Percentiles rank a stretch among this genome's conserved stretches.
Conservation (phyloP, 2,888 invertebrate species). For the Chalcosyrphus nemorum region DNA sequence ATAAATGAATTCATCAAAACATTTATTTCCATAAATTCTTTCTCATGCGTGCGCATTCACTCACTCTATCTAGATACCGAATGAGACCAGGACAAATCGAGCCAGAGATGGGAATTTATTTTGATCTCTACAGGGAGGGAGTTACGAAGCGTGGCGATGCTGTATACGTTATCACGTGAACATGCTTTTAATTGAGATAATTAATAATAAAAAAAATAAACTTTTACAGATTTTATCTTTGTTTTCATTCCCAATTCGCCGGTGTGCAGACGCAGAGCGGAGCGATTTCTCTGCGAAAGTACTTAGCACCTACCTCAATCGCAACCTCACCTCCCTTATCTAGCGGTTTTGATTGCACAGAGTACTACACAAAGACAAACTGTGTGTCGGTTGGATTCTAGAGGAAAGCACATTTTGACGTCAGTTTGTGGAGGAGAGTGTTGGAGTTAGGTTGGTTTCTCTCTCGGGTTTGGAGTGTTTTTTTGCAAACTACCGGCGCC, state of each 20-base stretch:
- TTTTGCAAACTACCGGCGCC: slow-evolving; percentile 2
- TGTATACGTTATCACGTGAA: slow-evolving; percentile 79
- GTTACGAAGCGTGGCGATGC: slow-evolving; percentile 81
- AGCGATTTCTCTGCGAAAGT: slow-evolving; percentile 11
- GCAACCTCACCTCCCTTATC: background rate
- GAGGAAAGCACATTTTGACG: background rate
- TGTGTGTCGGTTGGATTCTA: background rate
- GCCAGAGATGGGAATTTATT: slow-evolving; percentile 83
- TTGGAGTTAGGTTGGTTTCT: slow-evolving; percentile 14
- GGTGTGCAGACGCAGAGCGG: slow-evolving; percentile 21
- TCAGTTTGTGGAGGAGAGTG: slow-evolving; percentile 41
- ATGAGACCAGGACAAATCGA: slow-evolving; percentile 35
- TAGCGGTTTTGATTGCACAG: background rate
- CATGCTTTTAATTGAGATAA: background rate
- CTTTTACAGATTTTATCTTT: slow-evolving; percentile 1
- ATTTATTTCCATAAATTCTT: slow-evolving; percentile 15
- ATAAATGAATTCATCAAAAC: slow-evolving; percentile 69
- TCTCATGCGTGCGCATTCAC: slow-evolving; percentile 25
- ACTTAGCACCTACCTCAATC: background rate
- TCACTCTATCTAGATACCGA: slow-evolving; percentile 54
- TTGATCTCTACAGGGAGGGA: slow-evolving; percentile 80
- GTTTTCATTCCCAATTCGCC: background rate
- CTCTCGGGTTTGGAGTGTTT: background rate
- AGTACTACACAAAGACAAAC: background rate
- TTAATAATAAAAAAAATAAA: slow-evolving; percentile 20